A percentile compares a stretch with the other conserved stretches of the same genome.
phyloP scores from a whole-genome alignment of 1,140 invertebrate species.

The Nomia melanderi region DNA sequence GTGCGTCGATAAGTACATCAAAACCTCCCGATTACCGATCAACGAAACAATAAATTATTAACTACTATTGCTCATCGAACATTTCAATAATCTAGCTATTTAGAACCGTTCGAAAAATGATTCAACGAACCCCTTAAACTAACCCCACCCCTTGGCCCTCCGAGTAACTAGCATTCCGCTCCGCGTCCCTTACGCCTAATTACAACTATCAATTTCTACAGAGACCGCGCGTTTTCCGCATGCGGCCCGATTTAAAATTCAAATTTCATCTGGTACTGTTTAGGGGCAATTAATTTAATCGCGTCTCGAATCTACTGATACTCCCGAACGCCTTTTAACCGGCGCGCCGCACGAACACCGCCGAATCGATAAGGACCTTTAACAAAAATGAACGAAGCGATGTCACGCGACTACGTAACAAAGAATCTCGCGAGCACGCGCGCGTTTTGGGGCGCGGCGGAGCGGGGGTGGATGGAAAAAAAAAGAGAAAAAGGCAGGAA shows the following conservation, averaged over 20 bases:
- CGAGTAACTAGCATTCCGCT: too few relatives aligned
- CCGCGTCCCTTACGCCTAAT: not conserved
- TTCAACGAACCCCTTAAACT: too few relatives aligned
- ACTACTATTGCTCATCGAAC: too few relatives aligned
- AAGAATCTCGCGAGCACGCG: not conserved
- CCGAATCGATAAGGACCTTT: not conserved
- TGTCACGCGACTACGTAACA: not conserved
- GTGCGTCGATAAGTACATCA: not conserved
- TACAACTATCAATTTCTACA: not conserved
- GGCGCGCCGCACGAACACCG: not conserved
- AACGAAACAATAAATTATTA: too few relatives aligned
- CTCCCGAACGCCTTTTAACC: not conserved
- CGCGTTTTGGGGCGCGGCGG: too few relatives aligned
- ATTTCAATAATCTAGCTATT: too few relatives aligned
- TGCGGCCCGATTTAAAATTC: not conserved
- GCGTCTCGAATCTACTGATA: not conserved
- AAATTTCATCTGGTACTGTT: not conserved
- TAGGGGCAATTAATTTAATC: not conserved
- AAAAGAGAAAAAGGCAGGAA: not conserved
- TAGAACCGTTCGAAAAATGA: too few relatives aligned
- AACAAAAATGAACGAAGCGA: not conserved
- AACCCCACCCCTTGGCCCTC: too few relatives aligned
- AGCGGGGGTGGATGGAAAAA: too few relatives aligned
- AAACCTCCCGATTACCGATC: too few relatives aligned
- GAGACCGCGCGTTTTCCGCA: not conserved